phyloP scores from a whole-genome alignment of 2,113 vertebrate genomes.

The Carassius auratus region DNA sequence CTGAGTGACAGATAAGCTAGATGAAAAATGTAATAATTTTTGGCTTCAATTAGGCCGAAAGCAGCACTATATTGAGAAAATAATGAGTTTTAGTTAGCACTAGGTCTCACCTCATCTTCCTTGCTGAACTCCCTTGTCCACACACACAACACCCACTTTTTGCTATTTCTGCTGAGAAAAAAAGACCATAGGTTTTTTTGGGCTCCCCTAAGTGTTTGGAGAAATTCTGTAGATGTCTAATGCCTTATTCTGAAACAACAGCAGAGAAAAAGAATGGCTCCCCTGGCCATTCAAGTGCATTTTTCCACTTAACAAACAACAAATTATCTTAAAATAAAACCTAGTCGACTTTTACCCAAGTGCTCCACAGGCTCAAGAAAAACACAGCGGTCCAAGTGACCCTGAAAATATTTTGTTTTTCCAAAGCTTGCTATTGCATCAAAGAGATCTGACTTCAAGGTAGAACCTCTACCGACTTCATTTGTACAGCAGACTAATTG shows the following conservation, averaged over 20 bases:
- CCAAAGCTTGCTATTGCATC: constrained; percentile 65
- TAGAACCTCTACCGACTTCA: constrained; percentile 50
- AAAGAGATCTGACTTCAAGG: constrained; percentile 58
- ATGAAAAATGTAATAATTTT: constrained; percentile 18
- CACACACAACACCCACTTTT: constrained; percentile 35
- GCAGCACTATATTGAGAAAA: constrained; percentile 38
- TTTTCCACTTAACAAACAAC: constrained; percentile 83
- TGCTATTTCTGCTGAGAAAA: constrained; percentile 36
- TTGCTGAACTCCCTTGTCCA: constrained; percentile 35
- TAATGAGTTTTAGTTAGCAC: constrained; percentile 34
- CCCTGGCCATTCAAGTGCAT: constrained; percentile 86
- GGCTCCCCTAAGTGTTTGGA: constrained; percentile 81
- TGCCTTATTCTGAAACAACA: constrained; percentile 83
- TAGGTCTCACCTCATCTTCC: constrained; percentile 36
- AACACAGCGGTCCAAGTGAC: constrained; percentile 80
- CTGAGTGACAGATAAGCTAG: constrained; percentile 5
- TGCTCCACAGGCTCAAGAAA: constrained; percentile 78
- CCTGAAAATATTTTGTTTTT: constrained; percentile 76
- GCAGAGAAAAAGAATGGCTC: constrained; percentile 82
- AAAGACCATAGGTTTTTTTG: constrained; percentile 52
- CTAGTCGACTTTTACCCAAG: constrained; percentile 80
- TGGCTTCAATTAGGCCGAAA: constrained; percentile 1
- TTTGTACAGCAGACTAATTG: constrained; percentile 43
- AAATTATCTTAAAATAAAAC: constrained; percentile 83
- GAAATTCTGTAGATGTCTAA: constrained; percentile 84